phyloP scores from a whole-genome alignment of 2,888 invertebrate species.

The Xanthia icteritia region DNA sequence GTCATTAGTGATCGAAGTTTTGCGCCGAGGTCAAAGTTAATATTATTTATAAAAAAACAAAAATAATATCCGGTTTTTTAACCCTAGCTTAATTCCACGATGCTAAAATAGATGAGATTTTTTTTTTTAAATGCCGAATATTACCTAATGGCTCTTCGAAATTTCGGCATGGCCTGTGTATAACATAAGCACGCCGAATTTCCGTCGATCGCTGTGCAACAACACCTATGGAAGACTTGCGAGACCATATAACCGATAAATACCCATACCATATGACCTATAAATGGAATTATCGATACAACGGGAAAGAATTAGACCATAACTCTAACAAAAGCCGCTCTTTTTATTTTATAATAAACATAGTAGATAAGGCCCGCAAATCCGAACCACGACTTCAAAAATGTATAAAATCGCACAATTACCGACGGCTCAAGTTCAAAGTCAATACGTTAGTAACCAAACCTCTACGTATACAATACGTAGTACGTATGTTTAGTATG shows the following conservation, averaged over 20 bases:
- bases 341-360: background rate
- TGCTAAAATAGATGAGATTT: no score
- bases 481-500: conserved; percentile 26
- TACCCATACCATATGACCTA: no score
- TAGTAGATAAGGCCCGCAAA: no score
- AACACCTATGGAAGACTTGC: no score
- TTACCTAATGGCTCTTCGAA: background rate
- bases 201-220: no score
- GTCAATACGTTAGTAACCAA: conserved; percentile 23
- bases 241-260: no score
- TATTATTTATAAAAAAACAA: background rate
- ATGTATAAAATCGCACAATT: background rate
- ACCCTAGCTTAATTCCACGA: background rate
- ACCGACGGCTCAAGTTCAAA: conserved; percentile 34
- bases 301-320: no score
- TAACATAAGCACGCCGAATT: no score
- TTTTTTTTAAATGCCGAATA: no score
- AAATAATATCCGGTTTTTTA: no score
- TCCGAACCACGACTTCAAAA: no score
- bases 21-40: background rate
- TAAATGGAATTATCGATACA: no score
- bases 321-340: background rate
- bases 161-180: background rate
- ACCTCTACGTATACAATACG: background rate
- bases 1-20: conserved; percentile 16